Percentiles rank a stretch among this genome's conserved stretches.
phyloP scores from a whole-genome alignment of 2,113 vertebrate species.

The Etheostoma cragini region DNA sequence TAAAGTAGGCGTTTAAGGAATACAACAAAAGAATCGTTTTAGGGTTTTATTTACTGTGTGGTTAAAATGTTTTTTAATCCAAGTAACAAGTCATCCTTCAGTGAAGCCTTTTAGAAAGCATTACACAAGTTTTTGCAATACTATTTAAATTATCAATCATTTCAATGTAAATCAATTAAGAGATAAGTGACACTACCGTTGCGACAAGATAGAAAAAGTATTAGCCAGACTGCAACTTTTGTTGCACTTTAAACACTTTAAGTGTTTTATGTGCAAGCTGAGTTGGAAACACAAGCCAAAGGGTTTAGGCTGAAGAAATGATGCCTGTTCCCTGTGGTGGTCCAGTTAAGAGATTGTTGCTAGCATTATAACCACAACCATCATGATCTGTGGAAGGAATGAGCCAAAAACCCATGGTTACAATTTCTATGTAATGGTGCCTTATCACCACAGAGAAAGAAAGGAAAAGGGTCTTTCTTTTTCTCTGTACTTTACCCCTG shows the following conservation, averaged over 20 bases:
- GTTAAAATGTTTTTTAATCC: not conserved
- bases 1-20: not conserved
- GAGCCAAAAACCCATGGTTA: slow-evolving; percentile 50
- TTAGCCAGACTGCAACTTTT: slow-evolving; percentile 37
- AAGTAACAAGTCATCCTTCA: not conserved
- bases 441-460: slow-evolving; percentile 61
- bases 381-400: slow-evolving; percentile 61
- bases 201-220: slow-evolving; percentile 25
- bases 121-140: not conserved
- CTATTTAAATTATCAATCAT: not conserved
- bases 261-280: slow-evolving; percentile 64
- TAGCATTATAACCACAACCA: slow-evolving; percentile 59
- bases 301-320: slow-evolving; percentile 30
- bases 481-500: slow-evolving; percentile 15
- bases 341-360: slow-evolving; percentile 38
- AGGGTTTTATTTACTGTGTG: not conserved
- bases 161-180: slow-evolving; percentile 27
- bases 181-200: not conserved
- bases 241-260: too few relatives aligned
- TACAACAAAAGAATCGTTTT: not conserved
- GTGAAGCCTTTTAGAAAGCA: not conserved
- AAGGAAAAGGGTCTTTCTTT: slow-evolving; percentile 29
- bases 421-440: slow-evolving; percentile 53
- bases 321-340: slow-evolving; percentile 49
- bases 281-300: slow-evolving; percentile 26